Base-by-base conservation (phyloP, 2,888 invertebrate species). In the Amphiduros pacificus region DNA sequence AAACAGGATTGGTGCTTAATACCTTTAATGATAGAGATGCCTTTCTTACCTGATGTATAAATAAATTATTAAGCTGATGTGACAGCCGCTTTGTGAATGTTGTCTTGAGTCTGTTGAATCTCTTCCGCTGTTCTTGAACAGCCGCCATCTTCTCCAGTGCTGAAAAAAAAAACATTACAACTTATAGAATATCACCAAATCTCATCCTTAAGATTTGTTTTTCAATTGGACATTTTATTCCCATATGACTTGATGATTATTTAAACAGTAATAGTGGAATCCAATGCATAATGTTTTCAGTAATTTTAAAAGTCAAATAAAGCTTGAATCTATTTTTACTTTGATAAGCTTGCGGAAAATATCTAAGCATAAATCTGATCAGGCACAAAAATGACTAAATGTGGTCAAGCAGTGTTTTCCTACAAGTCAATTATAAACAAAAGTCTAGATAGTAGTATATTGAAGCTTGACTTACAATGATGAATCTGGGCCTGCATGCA, bases 31-130 rank as follows among this genome's bases (percentile, higher is more conserved):
- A n/a, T n/a, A n/a, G n/a, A n/a, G n/a, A n/a, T n/a, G n/a, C 17
- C 36, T 11, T 44, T n/a, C 6, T 9, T 73, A 87, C 95, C 85
- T 94, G 89, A 84, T 97, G 94, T 75, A 95, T 93, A 73, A 98
- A 94, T 56, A 94, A 86, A 85, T 97, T 96, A 81, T 95, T 95
- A 55, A 98, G 86, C 82, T 97, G 94, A 24, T 94, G 88, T 64
- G 91, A 90, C 58, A 97, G 88, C 50, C 90, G 89, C 60, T 90
- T 88, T 0, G 93, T 90, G 81, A 94, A 93, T 79, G 89, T 89
- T 40, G 88, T 87, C 76, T 89, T 89, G 75, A 90, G 87, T 76
- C 90, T 90, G 66, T 91, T 90, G 69, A 92, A 89, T 50, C 89
- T 87, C 74, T 89, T 88, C 72, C 88, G 87, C 79, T 93, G 93